These are phyloP conservation scores for Chorisops tibialis DNA, from an alignment of 2,888 invertebrate genomes.

Conservation along the genomic window DNA sequence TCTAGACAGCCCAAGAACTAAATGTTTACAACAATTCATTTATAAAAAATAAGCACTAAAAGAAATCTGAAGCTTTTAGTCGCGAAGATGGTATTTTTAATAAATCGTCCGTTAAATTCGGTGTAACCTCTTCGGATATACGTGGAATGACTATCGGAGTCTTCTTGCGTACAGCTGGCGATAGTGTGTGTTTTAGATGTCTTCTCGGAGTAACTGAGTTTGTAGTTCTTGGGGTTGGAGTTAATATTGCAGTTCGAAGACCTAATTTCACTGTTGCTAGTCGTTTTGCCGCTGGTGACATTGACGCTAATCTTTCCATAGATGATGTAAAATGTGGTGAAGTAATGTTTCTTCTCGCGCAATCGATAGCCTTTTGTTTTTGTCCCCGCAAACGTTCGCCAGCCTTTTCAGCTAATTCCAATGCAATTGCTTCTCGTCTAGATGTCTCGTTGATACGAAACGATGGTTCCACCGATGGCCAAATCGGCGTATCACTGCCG, in stretches of 20 bases:
- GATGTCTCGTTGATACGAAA: slow-evolving; percentile 87
- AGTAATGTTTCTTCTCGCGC: slow-evolving; percentile 64
- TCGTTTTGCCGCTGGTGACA: slow-evolving; percentile 93
- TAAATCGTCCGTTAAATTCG: slow-evolving; percentile 74
- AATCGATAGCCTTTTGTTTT: slow-evolving; percentile 68
- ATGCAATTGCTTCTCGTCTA: slow-evolving; percentile 75
- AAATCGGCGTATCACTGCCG: slow-evolving; percentile 83
- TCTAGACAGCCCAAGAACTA: no score
- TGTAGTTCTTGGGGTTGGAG: slow-evolving; percentile 38
- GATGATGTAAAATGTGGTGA: slow-evolving; percentile 60
- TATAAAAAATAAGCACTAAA: no score
- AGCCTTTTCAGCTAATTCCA: slow-evolving; percentile 82
- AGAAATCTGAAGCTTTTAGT: slow-evolving; percentile 79
- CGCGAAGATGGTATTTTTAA: slow-evolving; percentile 75
- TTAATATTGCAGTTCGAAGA: slow-evolving; percentile 55
- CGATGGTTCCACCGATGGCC: slow-evolving; percentile 74
- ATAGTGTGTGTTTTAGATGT: slow-evolving; percentile 41
- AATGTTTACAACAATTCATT: no score
- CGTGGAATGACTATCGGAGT: slow-evolving; percentile 51
- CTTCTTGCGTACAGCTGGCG: slow-evolving; percentile 50
- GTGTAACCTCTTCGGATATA: slow-evolving; percentile 32
- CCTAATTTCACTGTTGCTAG: slow-evolving; percentile 72
- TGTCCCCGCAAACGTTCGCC: slow-evolving; percentile 69
- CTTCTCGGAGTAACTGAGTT: background rate
- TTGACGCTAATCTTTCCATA: slow-evolving; percentile 77